These are phyloP conservation scores for Drosophila saltans DNA, from an alignment of 1,140 invertebrate species.

Conservation along the genomic window DNA sequence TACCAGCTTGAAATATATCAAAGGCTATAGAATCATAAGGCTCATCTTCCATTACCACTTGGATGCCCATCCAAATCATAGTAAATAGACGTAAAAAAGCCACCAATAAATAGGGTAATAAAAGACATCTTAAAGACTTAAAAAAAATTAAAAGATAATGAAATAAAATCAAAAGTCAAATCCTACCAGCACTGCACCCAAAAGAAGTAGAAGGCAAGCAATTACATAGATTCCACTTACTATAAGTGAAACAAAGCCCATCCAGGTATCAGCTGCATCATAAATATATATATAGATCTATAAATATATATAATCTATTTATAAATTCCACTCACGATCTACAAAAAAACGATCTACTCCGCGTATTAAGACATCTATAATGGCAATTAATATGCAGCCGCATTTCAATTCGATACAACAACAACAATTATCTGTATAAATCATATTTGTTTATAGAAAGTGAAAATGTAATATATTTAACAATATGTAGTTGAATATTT, in stretches of 20 bases:
- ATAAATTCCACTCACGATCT: constrained; percentile 48
- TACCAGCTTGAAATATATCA: constrained; percentile 53
- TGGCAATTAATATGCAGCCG: constrained; percentile 63
- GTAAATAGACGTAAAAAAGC: constrained; percentile 39
- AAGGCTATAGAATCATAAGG: constrained; percentile 55
- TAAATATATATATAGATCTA: not conserved
- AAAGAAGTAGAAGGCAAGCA: constrained; percentile 44
- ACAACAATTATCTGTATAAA: constrained; percentile 61
- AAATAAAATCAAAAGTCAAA: not conserved
- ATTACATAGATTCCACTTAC: constrained; percentile 56
- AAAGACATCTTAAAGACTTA: constrained; percentile 28
- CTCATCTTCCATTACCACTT: constrained; percentile 25
- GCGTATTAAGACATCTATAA: constrained; percentile 55
- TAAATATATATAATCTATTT: no score
- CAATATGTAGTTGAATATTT: no score
- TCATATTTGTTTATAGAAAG: constrained; percentile 33
- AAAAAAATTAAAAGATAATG: not conserved
- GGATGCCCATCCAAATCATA: constrained; percentile 36
- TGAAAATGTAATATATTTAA: no score
- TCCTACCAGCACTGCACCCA: constrained; percentile 53
- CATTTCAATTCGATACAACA: constrained; percentile 52
- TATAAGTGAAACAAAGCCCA: constrained; percentile 36
- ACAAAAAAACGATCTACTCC: constrained; percentile 56
- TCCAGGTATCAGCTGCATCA: constrained; percentile 29
- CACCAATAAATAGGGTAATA: constrained; percentile 53